Base-by-base conservation (phyloP, 2,888 invertebrate genomes). In the Stenolophus ochropezus region DNA sequence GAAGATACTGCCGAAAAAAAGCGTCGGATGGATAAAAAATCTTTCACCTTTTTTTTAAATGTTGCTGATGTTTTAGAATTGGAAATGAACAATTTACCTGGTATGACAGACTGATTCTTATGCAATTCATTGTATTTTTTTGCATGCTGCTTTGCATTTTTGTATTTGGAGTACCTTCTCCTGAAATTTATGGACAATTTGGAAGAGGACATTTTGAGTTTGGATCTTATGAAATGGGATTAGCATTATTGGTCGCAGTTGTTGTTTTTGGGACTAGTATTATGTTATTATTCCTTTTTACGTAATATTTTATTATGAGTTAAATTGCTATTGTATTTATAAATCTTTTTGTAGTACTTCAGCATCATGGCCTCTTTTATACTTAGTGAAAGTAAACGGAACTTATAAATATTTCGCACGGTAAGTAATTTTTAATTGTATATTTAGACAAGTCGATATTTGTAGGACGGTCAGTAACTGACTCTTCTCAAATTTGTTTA, bases 81-180 rank as follows among this genome's bases (percentile, higher is more conserved):
- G 47, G 25, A 80, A 58, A 4, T 20, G 58, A 14, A 21, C 56
- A 20, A 42, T 80, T 80, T 80, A 47, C 80, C 11, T 73, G 73
- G 73, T 3, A 16, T 2, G 73, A 73, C 11, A 53, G 69, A 80
- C n/a, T 80, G 23, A 16, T 42, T 14, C 1, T 80, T 16, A 58
- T 80, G n/a, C 33, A 27, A 5, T 16, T 71, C 4, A 58, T 80
- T 33, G 11, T 58, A n/a, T n/a, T 73, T 3, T n/a, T 53, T 20
- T 33, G 21, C n/a, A 73, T 80, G 73, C 42, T 73, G 47, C 23
- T 80, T n/a, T 21, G 42, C 5, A 73, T 73, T 49, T 14, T 80
- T 49, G 21, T 80, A 18, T 58, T 61, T 14, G 47, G 56, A 11
- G 18, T 69, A 18, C 80, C 71, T 1, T 42, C n/a, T 56, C 33